Percentiles rank a stretch among this genome's conserved stretches.
Conservation (phyloP, 1,140 invertebrate species). For the Drosophila ficusphila region DNA sequence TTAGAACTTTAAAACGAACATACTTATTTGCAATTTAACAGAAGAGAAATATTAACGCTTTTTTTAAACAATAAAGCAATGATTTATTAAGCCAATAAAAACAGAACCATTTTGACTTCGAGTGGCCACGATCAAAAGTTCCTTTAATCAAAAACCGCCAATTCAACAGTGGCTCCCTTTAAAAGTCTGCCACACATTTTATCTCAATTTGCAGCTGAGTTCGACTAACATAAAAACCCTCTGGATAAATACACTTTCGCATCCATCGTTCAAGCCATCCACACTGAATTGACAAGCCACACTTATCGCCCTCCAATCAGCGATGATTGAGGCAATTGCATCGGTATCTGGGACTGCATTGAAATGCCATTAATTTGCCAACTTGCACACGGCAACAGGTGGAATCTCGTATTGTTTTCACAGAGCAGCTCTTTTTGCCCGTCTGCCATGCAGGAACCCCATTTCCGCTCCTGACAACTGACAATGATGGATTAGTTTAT, state of each 20-base stretch:
- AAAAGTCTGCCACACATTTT: neutral
- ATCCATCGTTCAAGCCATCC: conserved; percentile 11
- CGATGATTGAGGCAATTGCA: conserved; percentile 35
- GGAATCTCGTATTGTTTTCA: neutral
- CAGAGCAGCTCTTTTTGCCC: neutral
- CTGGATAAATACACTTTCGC: neutral
- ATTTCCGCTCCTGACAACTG: conserved; percentile 45
- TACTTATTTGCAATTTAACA: too few species aligned
- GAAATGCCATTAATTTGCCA: conserved; percentile 40
- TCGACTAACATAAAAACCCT: neutral
- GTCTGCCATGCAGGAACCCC: conserved; percentile 14
- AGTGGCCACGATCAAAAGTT: too few species aligned
- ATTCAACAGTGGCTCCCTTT: too few species aligned
- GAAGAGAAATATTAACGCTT: too few species aligned
- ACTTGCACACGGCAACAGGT: conserved; percentile 26
- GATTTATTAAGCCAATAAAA: too few species aligned
- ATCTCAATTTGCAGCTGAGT: neutral
- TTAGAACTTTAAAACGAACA: too few species aligned
- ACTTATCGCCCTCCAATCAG: conserved; percentile 27
- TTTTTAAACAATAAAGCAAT: too few species aligned
- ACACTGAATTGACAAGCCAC: conserved; percentile 10
- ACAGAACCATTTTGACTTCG: too few species aligned
- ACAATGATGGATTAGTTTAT: conserved; percentile 72
- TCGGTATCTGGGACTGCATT: conserved; percentile 21
- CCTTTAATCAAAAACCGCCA: too few species aligned